Conservation (phyloP, 2,113 vertebrate genomes). For the Capra hircus region DNA sequence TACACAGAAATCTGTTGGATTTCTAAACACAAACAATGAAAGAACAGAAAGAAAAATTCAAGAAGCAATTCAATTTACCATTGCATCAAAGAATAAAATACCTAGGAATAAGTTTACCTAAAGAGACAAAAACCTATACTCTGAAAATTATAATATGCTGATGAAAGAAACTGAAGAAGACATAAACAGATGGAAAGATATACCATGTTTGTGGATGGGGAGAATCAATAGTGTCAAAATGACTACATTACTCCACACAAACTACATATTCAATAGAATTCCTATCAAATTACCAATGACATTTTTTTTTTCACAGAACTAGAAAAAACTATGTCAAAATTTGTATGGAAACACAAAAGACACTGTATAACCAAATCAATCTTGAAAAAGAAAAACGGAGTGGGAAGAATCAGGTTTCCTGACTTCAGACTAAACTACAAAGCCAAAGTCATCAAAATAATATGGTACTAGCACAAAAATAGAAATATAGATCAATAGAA, state of each 20-base stretch:
- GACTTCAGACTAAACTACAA: neutral
- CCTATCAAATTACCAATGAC: neutral
- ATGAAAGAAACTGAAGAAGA: neutral
- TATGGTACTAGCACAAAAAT: neutral
- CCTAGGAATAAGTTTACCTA: neutral
- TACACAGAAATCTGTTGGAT: neutral
- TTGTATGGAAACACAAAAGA: neutral
- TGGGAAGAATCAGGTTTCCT: neutral
- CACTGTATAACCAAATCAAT: neutral
- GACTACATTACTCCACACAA: fast-evolving
- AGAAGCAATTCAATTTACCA: neutral
- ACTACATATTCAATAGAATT: neutral
- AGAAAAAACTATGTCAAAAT: neutral
- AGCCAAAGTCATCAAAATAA: neutral
- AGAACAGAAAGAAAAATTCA: neutral
- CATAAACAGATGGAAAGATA: neutral
- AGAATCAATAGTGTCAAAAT: neutral
- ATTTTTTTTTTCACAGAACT: neutral
- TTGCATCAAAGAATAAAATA: neutral
- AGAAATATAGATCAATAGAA: neutral
- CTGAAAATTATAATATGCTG: neutral
- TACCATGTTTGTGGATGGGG: neutral
- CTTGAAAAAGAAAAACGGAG: neutral
- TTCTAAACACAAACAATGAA: neutral
- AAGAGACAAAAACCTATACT: neutral